Evolutionary conservation across 1,140 invertebrate species (phyloP).

Genomic region (Zaprionus taronus): DNA sequence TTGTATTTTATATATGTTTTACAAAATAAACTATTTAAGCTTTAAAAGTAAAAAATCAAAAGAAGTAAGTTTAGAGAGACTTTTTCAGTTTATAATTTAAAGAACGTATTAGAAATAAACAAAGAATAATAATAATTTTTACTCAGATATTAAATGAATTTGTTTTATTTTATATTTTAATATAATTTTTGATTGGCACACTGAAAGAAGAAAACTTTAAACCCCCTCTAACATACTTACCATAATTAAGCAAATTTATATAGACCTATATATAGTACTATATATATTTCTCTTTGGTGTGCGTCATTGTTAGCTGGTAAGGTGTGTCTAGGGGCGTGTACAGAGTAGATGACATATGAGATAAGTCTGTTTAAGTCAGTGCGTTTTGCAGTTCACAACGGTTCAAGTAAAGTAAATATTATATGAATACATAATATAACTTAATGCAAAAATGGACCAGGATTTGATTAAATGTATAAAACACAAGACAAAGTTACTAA

Average conservation of each 20-base stretch:
- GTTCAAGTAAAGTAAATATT: slow-evolving; percentile 31
- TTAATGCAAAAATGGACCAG: slow-evolving; percentile 57
- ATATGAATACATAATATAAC: slow-evolving; percentile 7
- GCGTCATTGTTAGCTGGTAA: slow-evolving; percentile 66
- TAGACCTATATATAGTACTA: slow-evolving; percentile 3
- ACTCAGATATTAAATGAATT: slow-evolving; percentile 57
- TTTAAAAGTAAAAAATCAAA: slow-evolving; percentile 75
- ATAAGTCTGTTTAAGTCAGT: slow-evolving; percentile 44
- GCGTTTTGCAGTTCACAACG: slow-evolving; percentile 26
- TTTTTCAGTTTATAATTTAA: slow-evolving; percentile 61
- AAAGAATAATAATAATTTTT: slow-evolving; percentile 33
- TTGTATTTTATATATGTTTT: slow-evolving; percentile 67
- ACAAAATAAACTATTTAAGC: slow-evolving; percentile 73
- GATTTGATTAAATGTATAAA: slow-evolving; percentile 74
- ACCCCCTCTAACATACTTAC: slow-evolving; percentile 12
- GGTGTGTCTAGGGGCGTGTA: slow-evolving; percentile 34
- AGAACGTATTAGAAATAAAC: slow-evolving; percentile 45
- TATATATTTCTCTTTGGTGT: slow-evolving; percentile 45
- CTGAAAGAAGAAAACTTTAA: neutral
- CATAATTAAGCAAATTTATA: slow-evolving; percentile 20
- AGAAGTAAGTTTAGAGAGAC: slow-evolving; percentile 52
- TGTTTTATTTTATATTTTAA: slow-evolving; percentile 27
- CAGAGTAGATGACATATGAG: slow-evolving; percentile 33
- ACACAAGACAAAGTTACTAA: slow-evolving; percentile 14
- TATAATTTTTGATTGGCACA: slow-evolving; percentile 14